Evolutionary conservation across 2,113 vertebrate genomes (phyloP).

Genomic region (Barbus barbus): DNA sequence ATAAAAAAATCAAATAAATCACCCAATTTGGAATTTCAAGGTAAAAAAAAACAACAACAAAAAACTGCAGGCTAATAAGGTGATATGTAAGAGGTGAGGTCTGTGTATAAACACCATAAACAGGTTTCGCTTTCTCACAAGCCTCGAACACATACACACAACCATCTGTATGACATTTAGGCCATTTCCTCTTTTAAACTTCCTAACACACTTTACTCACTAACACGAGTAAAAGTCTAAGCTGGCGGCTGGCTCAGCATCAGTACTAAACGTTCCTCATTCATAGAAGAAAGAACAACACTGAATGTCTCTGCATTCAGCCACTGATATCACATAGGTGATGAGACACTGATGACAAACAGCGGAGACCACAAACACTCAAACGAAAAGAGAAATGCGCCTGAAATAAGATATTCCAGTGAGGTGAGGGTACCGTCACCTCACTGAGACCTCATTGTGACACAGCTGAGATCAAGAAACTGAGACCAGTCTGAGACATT

Average conservation of each 20-base stretch:
- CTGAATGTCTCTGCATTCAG: neutral
- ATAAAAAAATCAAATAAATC: too few relatives aligned
- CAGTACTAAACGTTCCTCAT: neutral
- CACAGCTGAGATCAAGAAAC: conserved; percentile 10
- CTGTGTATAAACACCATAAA: neutral
- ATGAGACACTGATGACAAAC: neutral
- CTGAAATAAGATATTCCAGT: conserved; percentile 4
- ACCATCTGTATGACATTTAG: neutral
- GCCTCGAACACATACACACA: neutral
- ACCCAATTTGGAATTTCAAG: too few relatives aligned
- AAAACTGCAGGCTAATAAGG: too few relatives aligned
- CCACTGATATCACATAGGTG: conserved; percentile 8
- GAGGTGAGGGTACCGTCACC: conserved; percentile 4
- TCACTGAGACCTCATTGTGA: conserved; percentile 22
- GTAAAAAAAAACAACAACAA: too few relatives aligned
- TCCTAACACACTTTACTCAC: neutral
- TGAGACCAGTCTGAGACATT: conserved; percentile 26
- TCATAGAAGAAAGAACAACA: neutral
- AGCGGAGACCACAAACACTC: neutral
- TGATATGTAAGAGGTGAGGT: too few relatives aligned
- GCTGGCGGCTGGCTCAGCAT: neutral
- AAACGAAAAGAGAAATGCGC: neutral
- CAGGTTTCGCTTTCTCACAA: neutral
- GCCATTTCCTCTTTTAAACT: neutral
- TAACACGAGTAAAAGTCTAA: neutral